Evolutionary conservation across 1,140 invertebrate genomes (phyloP).

Genomic region (Bombus confusus): DNA sequence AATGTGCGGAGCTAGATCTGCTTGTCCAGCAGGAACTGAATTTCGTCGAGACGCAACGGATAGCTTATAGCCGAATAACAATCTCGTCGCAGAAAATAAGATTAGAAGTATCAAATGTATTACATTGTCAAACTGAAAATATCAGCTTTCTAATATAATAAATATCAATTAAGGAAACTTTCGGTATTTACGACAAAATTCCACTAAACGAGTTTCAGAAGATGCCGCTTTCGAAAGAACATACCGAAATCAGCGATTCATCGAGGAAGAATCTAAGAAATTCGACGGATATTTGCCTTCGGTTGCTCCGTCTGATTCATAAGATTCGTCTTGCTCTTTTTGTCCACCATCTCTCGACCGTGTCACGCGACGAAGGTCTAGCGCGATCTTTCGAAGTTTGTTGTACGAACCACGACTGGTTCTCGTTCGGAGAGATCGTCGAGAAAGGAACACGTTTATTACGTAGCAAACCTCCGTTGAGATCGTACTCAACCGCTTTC

Average conservation of each 20-base stretch:
- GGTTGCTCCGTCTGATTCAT: background rate
- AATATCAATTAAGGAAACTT: background rate
- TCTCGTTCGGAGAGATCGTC: background rate
- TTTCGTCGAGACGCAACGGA: background rate
- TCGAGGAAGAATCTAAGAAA: background rate
- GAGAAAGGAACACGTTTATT: constrained; percentile 12
- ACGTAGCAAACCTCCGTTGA: background rate
- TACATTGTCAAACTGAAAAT: background rate
- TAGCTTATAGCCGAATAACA: background rate
- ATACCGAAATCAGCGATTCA: background rate
- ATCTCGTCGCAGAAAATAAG: background rate
- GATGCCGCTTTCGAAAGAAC: background rate
- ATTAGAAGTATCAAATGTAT: background rate
- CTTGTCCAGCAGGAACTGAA: constrained; percentile 2
- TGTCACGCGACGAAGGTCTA: background rate
- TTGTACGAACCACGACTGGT: background rate
- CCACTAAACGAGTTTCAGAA: background rate
- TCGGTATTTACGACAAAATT: background rate
- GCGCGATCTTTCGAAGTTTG: too few species aligned
- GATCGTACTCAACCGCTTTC: background rate
- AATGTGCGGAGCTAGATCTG: constrained; percentile 5
- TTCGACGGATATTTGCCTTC: background rate
- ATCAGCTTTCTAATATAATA: background rate
- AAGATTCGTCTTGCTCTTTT: background rate
- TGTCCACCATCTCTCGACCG: background rate